Conservation (phyloP, 2,888 invertebrate species). For the Epicampocera succincta region DNA sequence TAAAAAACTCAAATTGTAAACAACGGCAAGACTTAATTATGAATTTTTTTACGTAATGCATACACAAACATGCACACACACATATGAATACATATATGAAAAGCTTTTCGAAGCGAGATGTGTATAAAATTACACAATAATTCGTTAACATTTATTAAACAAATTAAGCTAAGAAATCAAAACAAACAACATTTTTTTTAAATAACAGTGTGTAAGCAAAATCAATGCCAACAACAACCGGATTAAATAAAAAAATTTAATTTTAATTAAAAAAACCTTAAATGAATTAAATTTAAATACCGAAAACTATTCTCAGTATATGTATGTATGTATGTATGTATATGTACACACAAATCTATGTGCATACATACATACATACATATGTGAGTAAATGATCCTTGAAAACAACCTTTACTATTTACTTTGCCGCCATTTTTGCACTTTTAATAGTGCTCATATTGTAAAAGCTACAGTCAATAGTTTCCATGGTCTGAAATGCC, state of each 20-base stretch:
- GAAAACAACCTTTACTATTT: too few species aligned
- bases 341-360: too few species aligned
- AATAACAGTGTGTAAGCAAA: conserved; percentile 42
- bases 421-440: too few species aligned
- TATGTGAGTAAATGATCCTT: too few species aligned
- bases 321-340: too few species aligned
- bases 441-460: too few species aligned
- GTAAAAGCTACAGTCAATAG: too few species aligned
- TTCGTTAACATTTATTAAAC: conserved; percentile 26
- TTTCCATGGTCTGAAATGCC: too few species aligned
- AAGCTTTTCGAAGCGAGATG: conserved; percentile 34
- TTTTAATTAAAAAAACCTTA: not conserved
- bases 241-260: conserved; percentile 28
- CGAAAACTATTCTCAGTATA: too few species aligned
- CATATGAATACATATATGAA: not conserved
- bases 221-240: conserved; percentile 65
- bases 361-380: too few species aligned
- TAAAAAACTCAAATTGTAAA: conserved; percentile 54
- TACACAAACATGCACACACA: too few species aligned
- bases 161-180: conserved; percentile 10
- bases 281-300: not conserved
- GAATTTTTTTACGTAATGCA: conserved; percentile 6
- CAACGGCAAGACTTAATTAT: conserved; percentile 54
- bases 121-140: conserved; percentile 44
- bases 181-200: not conserved